Base-by-base conservation (phyloP, 2,888 invertebrate species). In the Erebia aethiops region DNA sequence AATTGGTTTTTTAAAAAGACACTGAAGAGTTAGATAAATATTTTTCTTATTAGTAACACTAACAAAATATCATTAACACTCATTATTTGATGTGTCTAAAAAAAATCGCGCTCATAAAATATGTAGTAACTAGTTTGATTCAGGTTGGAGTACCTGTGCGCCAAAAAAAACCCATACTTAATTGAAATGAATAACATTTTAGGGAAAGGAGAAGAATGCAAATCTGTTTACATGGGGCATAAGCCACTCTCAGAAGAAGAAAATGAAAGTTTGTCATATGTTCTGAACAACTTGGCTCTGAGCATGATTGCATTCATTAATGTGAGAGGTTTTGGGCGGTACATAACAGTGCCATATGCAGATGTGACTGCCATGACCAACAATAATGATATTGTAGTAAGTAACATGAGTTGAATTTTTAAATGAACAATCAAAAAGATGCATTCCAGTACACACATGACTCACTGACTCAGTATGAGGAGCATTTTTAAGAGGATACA, bases 301-400 rank as follows among this genome's bases (percentile, higher is more conserved):
- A 78, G 84, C 41, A 79, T 88, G 75, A 82, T 92, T 76, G 85
- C 83, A 60, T 91, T 89, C 75, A 84, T 92, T 16, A 87, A 89
- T 79, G 26, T 92, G 1, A 86, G 82, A 79, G 86, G 88, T n/a
- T 90, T 85, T 82, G 83, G 82, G 43, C 82, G 79, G 60, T 78
- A 88, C 26, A 81, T 92, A 43, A 88, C 89, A 67, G 78, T 89
- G 62, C 92, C 92, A 5, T 90, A 86, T 82, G 86, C 81, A 64
- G 70, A 82, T 69, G 72, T 71, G 18, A 72, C 71, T 54, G 72
- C 78, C 57, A 65, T 76, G 66, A 77, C 85, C 43, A 84, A 80
- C 65, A 92, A 92, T 78, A 81, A 86, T 78, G 81, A 85, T 65
- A 79, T 91, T 70, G 74, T 90, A 81, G 92, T 91, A 79, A 85